Conservation (phyloP, 2,113 vertebrate species). For the Tragelaphus imberbis region DNA sequence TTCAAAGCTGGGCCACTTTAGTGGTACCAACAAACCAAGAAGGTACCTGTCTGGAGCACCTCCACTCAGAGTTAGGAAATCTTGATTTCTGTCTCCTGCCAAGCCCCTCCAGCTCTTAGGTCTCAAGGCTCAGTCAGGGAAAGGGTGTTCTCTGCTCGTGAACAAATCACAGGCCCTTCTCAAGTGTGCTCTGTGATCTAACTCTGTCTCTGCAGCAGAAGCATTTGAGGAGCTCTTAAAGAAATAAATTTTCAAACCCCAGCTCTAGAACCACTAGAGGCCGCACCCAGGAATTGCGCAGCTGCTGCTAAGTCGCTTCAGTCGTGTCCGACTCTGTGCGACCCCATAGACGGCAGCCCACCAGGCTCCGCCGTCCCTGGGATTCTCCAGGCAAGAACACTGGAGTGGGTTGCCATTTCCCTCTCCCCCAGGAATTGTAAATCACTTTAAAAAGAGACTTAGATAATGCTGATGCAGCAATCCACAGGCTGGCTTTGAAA, state of each 20-base stretch:
- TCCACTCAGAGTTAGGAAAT: background rate
- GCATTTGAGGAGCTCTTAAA: background rate
- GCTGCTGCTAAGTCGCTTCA: too few species aligned
- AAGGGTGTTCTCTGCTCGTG: background rate
- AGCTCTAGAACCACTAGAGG: background rate
- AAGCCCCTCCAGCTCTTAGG: background rate
- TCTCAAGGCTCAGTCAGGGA: fast-evolving
- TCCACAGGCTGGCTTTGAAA: background rate
- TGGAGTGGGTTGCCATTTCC: too few species aligned
- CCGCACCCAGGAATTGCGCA: fast-evolving
- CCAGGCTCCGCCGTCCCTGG: too few species aligned
- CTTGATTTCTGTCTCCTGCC: background rate
- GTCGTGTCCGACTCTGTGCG: too few species aligned
- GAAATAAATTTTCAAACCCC: background rate
- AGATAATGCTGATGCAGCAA: background rate
- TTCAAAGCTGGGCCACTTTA: background rate
- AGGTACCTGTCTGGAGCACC: too few species aligned
- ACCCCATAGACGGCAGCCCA: too few species aligned
- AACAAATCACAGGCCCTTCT: background rate
- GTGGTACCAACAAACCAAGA: background rate
- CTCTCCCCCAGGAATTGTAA: too few species aligned
- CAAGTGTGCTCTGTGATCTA: fast-evolving
- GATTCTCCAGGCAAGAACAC: too few species aligned
- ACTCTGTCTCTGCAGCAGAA: background rate
- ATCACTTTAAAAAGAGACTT: background rate